These are phyloP conservation scores for Dendroctonus ponderosae DNA, from an alignment of 1,140 invertebrate species.

Conservation along the genomic window DNA sequence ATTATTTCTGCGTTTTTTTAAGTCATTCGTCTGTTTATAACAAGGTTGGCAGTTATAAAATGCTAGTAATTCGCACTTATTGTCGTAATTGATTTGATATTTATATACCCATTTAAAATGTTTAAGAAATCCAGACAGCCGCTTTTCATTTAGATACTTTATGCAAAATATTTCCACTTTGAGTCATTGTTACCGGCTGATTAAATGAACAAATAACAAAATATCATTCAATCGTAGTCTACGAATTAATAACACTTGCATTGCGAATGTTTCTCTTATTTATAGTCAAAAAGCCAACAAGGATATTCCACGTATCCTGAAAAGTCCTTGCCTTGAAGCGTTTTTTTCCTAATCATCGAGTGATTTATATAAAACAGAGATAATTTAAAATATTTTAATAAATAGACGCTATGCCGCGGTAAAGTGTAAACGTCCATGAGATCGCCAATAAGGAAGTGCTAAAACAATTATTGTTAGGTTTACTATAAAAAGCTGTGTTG, in stretches of 20 bases:
- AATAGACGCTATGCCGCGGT: constrained; percentile 20
- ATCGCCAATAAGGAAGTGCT: constrained; percentile 28
- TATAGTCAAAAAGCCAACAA: constrained; percentile 16
- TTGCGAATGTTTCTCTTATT: background rate
- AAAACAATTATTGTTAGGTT: constrained; percentile 23
- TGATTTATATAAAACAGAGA: constrained; percentile 27
- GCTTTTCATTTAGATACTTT: background rate
- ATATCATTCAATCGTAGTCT: background rate
- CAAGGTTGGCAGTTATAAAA: too few relatives aligned
- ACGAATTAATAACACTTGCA: background rate
- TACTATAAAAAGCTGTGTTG: constrained; percentile 14
- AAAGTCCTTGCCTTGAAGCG: constrained; percentile 31
- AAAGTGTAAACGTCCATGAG: constrained; percentile 27
- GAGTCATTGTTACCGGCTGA: background rate
- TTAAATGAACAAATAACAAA: background rate
- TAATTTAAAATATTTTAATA: constrained; percentile 33
- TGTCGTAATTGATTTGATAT: too few relatives aligned
- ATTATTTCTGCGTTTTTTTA: too few relatives aligned
- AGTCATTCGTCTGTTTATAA: too few relatives aligned
- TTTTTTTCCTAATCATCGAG: constrained; percentile 19
- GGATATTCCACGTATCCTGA: constrained; percentile 20
- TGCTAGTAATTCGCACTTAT: too few relatives aligned
- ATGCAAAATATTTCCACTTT: background rate
- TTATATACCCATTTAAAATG: too few relatives aligned
- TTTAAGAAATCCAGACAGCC: too few relatives aligned